Conservation (phyloP, 2,113 vertebrate genomes). For the Callospermophilus lateralis region DNA sequence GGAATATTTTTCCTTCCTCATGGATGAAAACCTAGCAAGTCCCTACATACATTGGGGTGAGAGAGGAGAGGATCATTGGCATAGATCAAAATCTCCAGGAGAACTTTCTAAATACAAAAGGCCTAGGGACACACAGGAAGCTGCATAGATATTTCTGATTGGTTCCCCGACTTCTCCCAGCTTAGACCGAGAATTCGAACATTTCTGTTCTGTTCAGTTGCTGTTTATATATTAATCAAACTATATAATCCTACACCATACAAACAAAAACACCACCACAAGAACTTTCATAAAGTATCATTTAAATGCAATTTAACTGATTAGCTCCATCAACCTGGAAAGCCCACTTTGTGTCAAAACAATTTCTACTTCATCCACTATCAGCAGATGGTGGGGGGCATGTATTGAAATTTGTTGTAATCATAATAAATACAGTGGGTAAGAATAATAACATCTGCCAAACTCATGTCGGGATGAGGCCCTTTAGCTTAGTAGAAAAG, state of each 20-base stretch:
- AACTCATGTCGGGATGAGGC: neutral
- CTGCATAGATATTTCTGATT: neutral
- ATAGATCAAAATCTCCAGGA: neutral
- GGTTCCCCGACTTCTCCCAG: neutral
- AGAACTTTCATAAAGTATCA: slow-evolving; percentile 15
- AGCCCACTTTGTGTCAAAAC: slow-evolving; percentile 27
- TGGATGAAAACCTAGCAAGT: neutral
- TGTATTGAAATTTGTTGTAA: neutral
- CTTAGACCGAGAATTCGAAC: slow-evolving; percentile 10
- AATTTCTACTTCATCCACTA: neutral
- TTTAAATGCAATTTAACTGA: neutral
- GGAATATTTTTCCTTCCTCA: neutral
- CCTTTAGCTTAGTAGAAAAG: neutral
- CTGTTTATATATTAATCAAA: neutral
- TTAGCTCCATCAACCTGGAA: slow-evolving; percentile 24
- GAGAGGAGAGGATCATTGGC: neutral
- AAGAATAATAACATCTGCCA: neutral
- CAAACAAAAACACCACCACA: neutral
- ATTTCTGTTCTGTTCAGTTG: neutral
- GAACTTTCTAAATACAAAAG: slow-evolving; percentile 5
- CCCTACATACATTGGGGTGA: neutral
- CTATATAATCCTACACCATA: neutral
- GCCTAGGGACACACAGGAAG: neutral
- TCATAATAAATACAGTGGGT: neutral
- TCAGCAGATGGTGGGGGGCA: neutral